A percentile compares a stretch with the other conserved stretches of the same genome.
phyloP scores from a whole-genome alignment of 2,113 vertebrate genomes.

The Cynoglossus semilaevis region DNA sequence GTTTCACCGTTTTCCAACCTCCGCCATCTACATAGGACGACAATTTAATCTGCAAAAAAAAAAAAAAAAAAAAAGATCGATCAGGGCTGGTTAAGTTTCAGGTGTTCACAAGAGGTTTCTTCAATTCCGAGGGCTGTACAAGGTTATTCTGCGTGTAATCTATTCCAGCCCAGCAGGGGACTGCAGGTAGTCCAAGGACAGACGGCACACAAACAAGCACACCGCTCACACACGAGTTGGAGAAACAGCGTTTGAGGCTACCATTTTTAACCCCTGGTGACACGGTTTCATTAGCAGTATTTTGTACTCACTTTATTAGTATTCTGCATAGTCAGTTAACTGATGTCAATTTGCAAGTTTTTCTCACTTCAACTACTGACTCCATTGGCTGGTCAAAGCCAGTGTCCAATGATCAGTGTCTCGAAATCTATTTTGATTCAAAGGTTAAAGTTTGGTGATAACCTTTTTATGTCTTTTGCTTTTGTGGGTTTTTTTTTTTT shows the following conservation, averaged over 20 bases:
- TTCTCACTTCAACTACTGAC: background rate
- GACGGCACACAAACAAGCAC: conserved; percentile 17
- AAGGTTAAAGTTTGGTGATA: too few species aligned
- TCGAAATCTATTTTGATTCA: too few species aligned
- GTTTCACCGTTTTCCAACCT: conserved; percentile 63
- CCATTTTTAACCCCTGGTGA: background rate
- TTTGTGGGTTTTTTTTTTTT: too few species aligned
- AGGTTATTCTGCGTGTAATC: conserved; percentile 43
- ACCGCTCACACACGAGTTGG: conserved; percentile 10
- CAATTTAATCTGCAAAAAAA: conserved; percentile 48
- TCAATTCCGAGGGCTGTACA: conserved; percentile 36
- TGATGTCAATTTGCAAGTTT: background rate
- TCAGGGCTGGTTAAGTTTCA: conserved; percentile 63
- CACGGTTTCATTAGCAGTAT: background rate
- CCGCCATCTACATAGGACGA: conserved; percentile 64
- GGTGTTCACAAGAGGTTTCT: conserved; percentile 40
- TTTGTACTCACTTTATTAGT: background rate
- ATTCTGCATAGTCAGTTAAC: background rate
- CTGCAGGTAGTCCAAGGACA: conserved; percentile 34
- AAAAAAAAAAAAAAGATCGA: conserved; percentile 60
- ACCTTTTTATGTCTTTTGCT: too few species aligned
- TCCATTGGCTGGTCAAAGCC: background rate
- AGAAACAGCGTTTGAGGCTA: background rate
- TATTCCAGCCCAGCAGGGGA: conserved; percentile 36
- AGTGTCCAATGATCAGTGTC: background rate